Percentiles rank a stretch among this genome's conserved stretches.
These are phyloP conservation scores for Drosophila nigricruria DNA, from an alignment of 2,888 invertebrate genomes.

Conservation along the genomic window DNA sequence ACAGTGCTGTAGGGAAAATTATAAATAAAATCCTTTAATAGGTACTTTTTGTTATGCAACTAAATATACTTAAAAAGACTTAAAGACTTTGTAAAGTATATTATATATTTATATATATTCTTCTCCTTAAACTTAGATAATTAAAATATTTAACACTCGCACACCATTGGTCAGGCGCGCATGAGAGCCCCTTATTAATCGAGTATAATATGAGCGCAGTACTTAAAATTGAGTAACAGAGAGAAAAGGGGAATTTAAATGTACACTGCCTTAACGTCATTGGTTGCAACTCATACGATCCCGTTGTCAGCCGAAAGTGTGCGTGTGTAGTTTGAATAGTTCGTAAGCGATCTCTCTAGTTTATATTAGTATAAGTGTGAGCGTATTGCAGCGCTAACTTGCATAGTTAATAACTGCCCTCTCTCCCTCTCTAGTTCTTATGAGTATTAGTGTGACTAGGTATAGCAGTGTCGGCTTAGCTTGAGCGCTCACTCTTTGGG, in stretches of 20 bases:
- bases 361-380: neutral
- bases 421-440: neutral
- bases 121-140: no score
- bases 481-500: neutral
- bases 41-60: no score
- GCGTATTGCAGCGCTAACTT: no score
- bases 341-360: neutral
- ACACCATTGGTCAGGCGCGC: neutral
- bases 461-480: conserved; percentile 1
- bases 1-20: conserved; percentile 16
- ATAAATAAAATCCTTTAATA: neutral
- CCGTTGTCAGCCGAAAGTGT: neutral
- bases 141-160: neutral
- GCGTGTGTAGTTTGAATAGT: neutral
- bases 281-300: neutral
- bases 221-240: neutral
- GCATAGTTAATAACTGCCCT: no score
- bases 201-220: neutral
- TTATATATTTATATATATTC: neutral
- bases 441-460: neutral
- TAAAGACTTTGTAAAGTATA: neutral
- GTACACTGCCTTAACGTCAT: neutral
- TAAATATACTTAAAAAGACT: neutral
- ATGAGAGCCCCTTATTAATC: neutral
- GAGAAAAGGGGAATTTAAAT: neutral